A percentile compares a stretch with the other conserved stretches of the same genome.
Evolutionary conservation across 2,888 invertebrate genomes (phyloP).

Genomic region (Pteria penguin): DNA sequence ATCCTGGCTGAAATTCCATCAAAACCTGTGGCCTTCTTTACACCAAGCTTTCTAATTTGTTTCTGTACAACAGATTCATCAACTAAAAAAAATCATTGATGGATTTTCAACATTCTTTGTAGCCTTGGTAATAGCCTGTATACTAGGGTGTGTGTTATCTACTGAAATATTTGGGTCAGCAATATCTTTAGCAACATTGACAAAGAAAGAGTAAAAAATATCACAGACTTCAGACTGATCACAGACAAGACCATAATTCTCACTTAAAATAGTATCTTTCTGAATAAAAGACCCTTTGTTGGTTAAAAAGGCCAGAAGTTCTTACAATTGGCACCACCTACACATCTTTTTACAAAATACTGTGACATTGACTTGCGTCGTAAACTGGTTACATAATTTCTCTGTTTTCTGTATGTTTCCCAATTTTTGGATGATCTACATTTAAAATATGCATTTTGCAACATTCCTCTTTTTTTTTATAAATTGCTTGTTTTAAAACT

Average conservation of each 20-base stretch:
- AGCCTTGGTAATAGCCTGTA: no score
- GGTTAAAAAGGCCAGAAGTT: constrained; percentile 5
- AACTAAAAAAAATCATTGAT: no score
- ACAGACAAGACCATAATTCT: neutral
- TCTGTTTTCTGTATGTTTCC: neutral
- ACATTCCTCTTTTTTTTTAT: no score
- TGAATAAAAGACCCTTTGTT: constrained; percentile 8
- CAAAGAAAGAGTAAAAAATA: neutral
- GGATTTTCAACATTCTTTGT: no score
- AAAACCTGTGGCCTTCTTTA: no score
- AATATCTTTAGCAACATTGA: constrained; percentile 9
- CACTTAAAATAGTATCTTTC: constrained; percentile 2
- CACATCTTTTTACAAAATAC: constrained; percentile 6
- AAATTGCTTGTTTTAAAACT: no score
- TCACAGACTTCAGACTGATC: constrained; percentile 2
- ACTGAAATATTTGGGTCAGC: no score
- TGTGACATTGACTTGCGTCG: neutral
- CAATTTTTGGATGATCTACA: neutral
- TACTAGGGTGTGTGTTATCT: no score
- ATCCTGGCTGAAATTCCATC: no score
- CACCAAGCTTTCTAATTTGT: no score
- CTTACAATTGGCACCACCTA: neutral
- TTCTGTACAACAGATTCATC: no score
- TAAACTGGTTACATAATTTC: neutral
- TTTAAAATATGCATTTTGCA: no score